phyloP scores from a whole-genome alignment of 2,797 vertebrate species.

The Myripristis murdjan region DNA sequence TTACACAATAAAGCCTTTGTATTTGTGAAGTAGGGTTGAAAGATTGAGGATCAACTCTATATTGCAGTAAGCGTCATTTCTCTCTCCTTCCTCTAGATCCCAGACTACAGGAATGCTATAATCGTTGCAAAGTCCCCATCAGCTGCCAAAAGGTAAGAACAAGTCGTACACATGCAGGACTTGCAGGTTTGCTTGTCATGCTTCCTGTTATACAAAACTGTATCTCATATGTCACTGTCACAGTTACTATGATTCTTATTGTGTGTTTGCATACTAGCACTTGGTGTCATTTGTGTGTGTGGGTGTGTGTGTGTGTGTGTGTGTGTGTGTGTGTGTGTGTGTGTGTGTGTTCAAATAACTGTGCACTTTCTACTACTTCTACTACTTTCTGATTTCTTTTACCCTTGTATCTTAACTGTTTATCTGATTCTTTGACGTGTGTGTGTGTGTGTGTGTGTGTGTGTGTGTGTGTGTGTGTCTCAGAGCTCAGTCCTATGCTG shows the following conservation, averaged over 20 bases:
- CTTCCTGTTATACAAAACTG: neutral
- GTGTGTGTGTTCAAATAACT: neutral
- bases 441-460: slow-evolving; percentile 21
- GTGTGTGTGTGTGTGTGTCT: slow-evolving; percentile 2
- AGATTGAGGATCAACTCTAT: neutral
- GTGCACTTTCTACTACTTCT: no score
- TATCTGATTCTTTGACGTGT: slow-evolving; percentile 36
- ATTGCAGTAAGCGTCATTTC: neutral
- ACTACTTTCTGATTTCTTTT: slow-evolving; percentile 12
- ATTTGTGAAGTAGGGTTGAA: neutral
- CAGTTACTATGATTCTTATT: neutral
- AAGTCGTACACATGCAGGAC: neutral
- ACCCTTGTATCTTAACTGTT: neutral
- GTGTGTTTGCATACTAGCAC: neutral
- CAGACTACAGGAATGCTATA: slow-evolving; percentile 97
- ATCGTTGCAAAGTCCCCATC: slow-evolving; percentile 98
- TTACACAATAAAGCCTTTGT: neutral
- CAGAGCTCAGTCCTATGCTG: slow-evolving; percentile 97
- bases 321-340: no score
- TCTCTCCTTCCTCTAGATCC: slow-evolving; percentile 89
- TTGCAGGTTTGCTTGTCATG: neutral
- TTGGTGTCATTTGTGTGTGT: neutral
- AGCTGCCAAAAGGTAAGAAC: slow-evolving; percentile 94
- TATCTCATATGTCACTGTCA: neutral
- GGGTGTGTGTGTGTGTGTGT: no score